Conservation (phyloP, 53 echinoderm and acorn worm genomes). For the Holothuria scabra region DNA sequence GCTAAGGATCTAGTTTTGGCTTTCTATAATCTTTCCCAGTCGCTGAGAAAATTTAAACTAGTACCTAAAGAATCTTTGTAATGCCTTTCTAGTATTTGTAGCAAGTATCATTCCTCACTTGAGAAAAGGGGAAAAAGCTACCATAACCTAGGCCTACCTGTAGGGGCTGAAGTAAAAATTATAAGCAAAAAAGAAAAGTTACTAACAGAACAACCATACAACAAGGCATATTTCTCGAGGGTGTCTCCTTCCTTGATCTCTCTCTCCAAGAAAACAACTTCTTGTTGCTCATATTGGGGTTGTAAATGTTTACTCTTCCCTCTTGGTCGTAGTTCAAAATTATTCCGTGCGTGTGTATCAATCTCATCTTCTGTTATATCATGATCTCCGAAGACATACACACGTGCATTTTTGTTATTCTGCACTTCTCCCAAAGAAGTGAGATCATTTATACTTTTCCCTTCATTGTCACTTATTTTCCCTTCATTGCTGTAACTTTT, state of each 20-base stretch:
- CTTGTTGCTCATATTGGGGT: slow-evolving; percentile 6
- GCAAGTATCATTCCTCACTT: no score
- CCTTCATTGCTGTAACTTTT: not conserved
- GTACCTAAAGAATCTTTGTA: no score
- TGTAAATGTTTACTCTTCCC: slow-evolving; percentile 48
- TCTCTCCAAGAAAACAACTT: slow-evolving; percentile 76
- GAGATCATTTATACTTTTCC: slow-evolving; percentile 26
- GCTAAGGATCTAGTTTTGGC: no score
- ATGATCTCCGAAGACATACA: slow-evolving; percentile 82
- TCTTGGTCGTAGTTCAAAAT: slow-evolving; percentile 68
- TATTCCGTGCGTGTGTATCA: slow-evolving; percentile 45
- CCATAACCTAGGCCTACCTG: no score
- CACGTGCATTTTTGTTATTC: slow-evolving; percentile 77
- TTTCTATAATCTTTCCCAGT: no score
- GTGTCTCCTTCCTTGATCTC: slow-evolving; percentile 79
- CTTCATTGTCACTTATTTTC: not conserved
- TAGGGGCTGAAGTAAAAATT: not conserved
- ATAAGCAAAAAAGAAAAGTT: slow-evolving; percentile 24
- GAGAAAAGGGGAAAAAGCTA: no score
- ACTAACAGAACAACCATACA: slow-evolving; percentile 89
- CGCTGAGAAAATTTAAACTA: no score
- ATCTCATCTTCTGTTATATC: slow-evolving; percentile 79
- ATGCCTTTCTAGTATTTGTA: no score
- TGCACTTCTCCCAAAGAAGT: slow-evolving; percentile 73
- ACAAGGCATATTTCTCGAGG: slow-evolving; percentile 74